Base-by-base conservation (phyloP, 2,888 invertebrate species). In the Coecobrya sp. region DNA sequence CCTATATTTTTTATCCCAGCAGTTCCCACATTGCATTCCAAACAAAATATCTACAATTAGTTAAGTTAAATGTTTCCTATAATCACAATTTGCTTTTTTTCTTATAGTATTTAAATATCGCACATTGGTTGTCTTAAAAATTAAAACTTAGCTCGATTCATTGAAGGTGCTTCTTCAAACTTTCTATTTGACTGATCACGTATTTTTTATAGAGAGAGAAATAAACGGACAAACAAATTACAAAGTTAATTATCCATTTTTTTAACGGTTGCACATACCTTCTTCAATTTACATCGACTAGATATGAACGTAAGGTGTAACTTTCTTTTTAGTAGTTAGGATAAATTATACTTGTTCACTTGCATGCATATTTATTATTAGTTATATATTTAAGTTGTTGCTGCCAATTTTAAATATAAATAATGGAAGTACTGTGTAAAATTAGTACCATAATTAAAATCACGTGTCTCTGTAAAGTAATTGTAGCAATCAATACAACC, bases 31-130 rank as follows among this genome's bases (percentile, higher is more conserved):
- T 42, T 42, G 7, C 36, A 36, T 10, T 42, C 27, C 36, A 36
- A 42, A 16, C 11, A 68, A 70, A 36, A 68, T 68, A 68, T 68
- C 16, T 68, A 62, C 0, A 59, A 59, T 8, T 59, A 59, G 52
- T 59, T 11, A 62, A 25, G 62, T 62, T 62, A 62, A 22, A 62
- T 25, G 8, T 22, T 10, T 62, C 25, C 25, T 42, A 42, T 70
- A 4, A 70, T 70, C 70, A 70, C 70, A 70, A 70, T 36, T 36
- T 70, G 36, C 42, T 36, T 70, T 70, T 8, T 19, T 42, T n/a
- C n/a, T 5, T 70, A 8, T 25, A 62, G 4, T 62, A 62, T 25
- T 22, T 62, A 25, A 62, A 62, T 62, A 62, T 25, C 11, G 5
- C n/a, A 59, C 59, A 59, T n/a, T 59, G 59, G 59, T 19, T 49